These are phyloP conservation scores for Meandrusa payeni DNA, from an alignment of 2,888 invertebrate species.

Conservation along the genomic window DNA sequence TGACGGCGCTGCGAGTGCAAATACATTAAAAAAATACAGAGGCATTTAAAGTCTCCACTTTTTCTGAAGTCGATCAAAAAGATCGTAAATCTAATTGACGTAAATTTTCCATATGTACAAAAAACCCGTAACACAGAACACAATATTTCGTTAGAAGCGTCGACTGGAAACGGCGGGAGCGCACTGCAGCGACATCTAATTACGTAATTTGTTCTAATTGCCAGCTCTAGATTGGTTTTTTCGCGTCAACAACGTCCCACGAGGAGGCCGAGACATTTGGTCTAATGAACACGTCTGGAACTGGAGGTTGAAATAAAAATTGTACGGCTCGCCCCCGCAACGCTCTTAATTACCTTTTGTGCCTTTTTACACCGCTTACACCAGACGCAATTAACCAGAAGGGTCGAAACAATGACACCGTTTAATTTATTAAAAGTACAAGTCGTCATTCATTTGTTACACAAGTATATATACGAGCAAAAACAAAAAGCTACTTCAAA, in stretches of 20 bases:
- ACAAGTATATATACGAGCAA: too few relatives aligned
- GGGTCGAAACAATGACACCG: constrained; percentile 12
- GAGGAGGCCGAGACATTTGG: constrained; percentile 51
- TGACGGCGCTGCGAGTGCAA: too few relatives aligned
- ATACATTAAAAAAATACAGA: too few relatives aligned
- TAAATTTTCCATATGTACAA: too few relatives aligned
- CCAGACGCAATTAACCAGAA: constrained; percentile 19
- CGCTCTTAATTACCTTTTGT: constrained; percentile 31
- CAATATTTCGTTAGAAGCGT: constrained; percentile 27
- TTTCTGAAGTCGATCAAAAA: too few relatives aligned
- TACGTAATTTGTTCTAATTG: constrained; percentile 75
- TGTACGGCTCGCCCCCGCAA: constrained; percentile 30
- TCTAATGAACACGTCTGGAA: constrained; percentile 66
- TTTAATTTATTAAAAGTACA: constrained; percentile 9
- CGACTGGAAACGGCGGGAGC: constrained; percentile 26
- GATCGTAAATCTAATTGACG: too few relatives aligned
- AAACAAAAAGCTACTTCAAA: too few relatives aligned
- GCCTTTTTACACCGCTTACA: constrained; percentile 18
- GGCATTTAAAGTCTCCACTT: too few relatives aligned
- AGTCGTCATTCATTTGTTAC: too few relatives aligned
- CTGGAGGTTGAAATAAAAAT: constrained; percentile 34
- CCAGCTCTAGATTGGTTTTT: constrained; percentile 74
- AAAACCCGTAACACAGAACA: constrained; percentile 25
- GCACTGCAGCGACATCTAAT: constrained; percentile 43
- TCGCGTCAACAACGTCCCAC: constrained; percentile 68